Percentiles rank a stretch among this genome's conserved stretches.
Evolutionary conservation across 2,888 invertebrate genomes (phyloP).

Genomic region (Dynastes maya): DNA sequence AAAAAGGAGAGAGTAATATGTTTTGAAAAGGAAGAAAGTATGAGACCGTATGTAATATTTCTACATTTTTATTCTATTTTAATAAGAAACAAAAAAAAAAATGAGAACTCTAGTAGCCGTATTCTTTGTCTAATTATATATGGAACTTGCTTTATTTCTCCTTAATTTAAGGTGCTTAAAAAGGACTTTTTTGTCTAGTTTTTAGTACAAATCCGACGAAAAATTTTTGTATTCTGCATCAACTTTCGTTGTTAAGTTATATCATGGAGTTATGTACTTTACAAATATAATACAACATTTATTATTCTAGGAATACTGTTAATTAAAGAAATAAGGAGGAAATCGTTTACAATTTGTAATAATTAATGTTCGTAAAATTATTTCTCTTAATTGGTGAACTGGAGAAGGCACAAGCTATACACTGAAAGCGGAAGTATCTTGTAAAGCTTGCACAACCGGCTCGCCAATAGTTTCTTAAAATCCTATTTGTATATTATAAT

Average conservation of each 20-base stretch:
- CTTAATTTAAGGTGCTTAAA: constrained; percentile 48
- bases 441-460: neutral
- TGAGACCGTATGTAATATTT: constrained; percentile 52
- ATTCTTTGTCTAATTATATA: constrained; percentile 20
- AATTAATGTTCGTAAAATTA: too few species aligned
- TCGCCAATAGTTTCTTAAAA: neutral
- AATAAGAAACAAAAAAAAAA: constrained; percentile 22
- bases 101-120: neutral
- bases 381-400: too few species aligned
- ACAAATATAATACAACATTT: constrained; percentile 5
- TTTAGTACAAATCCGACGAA: constrained; percentile 22
- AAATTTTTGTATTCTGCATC: constrained; percentile 3
- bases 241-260: constrained; percentile 3
- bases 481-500: neutral
- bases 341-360: too few species aligned
- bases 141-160: constrained; percentile 11
- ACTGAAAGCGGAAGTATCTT: neutral
- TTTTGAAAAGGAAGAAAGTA: constrained; percentile 27
- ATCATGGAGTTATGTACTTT: constrained; percentile 15
- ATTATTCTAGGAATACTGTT: neutral
- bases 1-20: constrained; percentile 8
- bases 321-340: too few species aligned
- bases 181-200: constrained; percentile 41
- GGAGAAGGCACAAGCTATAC: too few species aligned
- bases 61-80: constrained; percentile 49